Evolutionary conservation across 2,888 invertebrate genomes (phyloP), one percentile per base, ranked within the genome.

Genomic region (Sclerodermus sp.): DNA sequence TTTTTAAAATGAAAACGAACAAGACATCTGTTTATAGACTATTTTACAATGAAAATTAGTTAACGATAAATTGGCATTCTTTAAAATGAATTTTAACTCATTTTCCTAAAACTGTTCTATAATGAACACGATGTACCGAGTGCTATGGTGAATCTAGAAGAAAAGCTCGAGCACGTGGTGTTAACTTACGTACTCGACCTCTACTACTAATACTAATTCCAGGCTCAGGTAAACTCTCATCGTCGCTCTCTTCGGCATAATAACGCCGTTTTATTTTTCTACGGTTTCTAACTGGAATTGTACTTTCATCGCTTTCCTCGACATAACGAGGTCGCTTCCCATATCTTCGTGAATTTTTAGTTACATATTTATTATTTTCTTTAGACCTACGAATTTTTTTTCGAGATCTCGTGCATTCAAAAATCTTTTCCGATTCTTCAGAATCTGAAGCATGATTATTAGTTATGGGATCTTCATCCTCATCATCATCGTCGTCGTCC

Each of bases 101-200:
- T n/a, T n/a, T n/a, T n/a, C n/a, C n/a, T n/a, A n/a, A 23, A 8
- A 23, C 3, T 8, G 23, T 23, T 23, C 3, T 5, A 23, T 8
- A 23, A 23, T 8, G 4, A 23, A 23, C 8, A 23, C 23, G 23
- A 23, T 23, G 23, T 5, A 23, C 62, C 66, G 64, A 61, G 56
- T 62, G 66, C 69, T 70, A 72, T 58, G 71, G 71, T 63, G 69
- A 82, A 57, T 82, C 82, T 30, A 79, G 71, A 54, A 84, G 76
- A 62, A 86, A 83, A 43, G 89, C 88, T 45, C 88, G 82, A 53
- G 90, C 91, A 73, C 90, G 86, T 49, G 89, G 87, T 18, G 92
- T 92, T 64, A 93, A 84, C 77, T 88, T 90, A 45, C 94, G 84
- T 48, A 94, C 85, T 37, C 94, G 84, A 1, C 95, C 94, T 45